Evolutionary conservation across 2,797 vertebrate genomes (phyloP), one percentile per base, ranked within the genome.

Genomic region (Scolopax rusticola): DNA sequence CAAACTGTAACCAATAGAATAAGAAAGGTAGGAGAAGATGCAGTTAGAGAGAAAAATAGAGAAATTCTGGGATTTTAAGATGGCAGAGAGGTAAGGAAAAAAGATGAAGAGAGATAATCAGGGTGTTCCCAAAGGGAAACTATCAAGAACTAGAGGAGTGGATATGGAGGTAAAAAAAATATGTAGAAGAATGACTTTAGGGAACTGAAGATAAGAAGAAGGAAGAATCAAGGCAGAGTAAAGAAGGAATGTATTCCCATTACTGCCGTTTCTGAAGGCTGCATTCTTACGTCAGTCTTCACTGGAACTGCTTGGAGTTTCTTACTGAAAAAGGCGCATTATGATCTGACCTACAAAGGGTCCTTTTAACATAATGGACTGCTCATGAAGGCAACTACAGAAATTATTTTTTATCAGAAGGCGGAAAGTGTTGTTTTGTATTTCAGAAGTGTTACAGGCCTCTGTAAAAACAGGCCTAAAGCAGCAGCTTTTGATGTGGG

Each of bases 81-180:
- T 67, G 43, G 4, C 60, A 77, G 40, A 79, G 8, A 63, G 8
- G 56, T 56, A 27, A 77, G 15, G 8, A 41, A 70, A 70, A 93
- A 78, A 67, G 5, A 54, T 54, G 13, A 91, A 68, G 14, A 63
- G 19, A 24, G 4, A 5, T 51, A 69, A 54, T 82, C n/a, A 54
- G 13, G 4, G 5, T 78, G 9, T 61, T 71, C 11, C 15, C 17
- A 64, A 74, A 57, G 19, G 11, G 14, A 59, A 68, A 74, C 53
- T 75, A 47, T 30, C 16, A 64, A 53, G 43, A 93, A 33, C 8
- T 24, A 4, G 1, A 3, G 5, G 4, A 51, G 4, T 45, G 9
- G 5, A 6, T 14, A 43, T 0, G 0, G 14, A 15, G 0, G 0
- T 56, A 59, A 89, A 21, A 81, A 61, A 19, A 84, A 3, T 17